Conservation (phyloP, 1,140 invertebrate genomes). For the Oscheius sp. region DNA sequence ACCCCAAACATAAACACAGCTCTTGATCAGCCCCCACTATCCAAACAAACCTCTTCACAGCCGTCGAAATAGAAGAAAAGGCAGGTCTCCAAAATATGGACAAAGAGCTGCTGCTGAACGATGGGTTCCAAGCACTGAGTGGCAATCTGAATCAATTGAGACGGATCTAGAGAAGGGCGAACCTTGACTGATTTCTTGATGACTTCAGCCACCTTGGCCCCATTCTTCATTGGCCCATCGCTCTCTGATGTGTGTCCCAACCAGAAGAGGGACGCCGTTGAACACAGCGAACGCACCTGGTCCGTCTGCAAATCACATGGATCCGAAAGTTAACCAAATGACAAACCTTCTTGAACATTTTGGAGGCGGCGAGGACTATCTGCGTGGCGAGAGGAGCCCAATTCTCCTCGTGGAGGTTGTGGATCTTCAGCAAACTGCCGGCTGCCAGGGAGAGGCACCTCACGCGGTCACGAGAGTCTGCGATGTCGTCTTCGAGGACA, state of each 20-base stretch:
- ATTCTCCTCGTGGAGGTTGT: slow-evolving; percentile 88
- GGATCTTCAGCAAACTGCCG: slow-evolving; percentile 87
- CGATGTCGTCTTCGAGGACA: slow-evolving; percentile 96
- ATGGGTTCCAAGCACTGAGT: slow-evolving; percentile 96
- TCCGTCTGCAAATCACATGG: background rate
- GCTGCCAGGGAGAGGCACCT: slow-evolving; percentile 92
- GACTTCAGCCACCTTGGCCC: slow-evolving; percentile 85
- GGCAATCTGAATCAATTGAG: slow-evolving; percentile 64
- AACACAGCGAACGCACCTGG: slow-evolving; percentile 87
- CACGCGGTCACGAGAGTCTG: slow-evolving; percentile 91
- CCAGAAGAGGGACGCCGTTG: slow-evolving; percentile 93
- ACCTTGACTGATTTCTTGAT: slow-evolving; percentile 91
- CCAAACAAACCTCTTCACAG: slow-evolving; percentile 72
- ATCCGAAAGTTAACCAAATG: background rate
- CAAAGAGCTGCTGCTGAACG: slow-evolving; percentile 90
- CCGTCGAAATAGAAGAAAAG: slow-evolving; percentile 89
- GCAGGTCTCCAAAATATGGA: slow-evolving; percentile 89
- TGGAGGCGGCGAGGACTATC: slow-evolving; percentile 67
- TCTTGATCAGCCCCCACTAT: background rate
- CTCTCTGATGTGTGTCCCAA: slow-evolving; percentile 70
- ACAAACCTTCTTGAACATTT: slow-evolving; percentile 80
- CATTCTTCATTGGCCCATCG: slow-evolving; percentile 72
- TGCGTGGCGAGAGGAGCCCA: slow-evolving; percentile 92
- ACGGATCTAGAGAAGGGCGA: background rate
- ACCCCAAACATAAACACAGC: slow-evolving; percentile 68